Conservation (phyloP, 1,140 invertebrate genomes). For the Ostrea edulis region DNA sequence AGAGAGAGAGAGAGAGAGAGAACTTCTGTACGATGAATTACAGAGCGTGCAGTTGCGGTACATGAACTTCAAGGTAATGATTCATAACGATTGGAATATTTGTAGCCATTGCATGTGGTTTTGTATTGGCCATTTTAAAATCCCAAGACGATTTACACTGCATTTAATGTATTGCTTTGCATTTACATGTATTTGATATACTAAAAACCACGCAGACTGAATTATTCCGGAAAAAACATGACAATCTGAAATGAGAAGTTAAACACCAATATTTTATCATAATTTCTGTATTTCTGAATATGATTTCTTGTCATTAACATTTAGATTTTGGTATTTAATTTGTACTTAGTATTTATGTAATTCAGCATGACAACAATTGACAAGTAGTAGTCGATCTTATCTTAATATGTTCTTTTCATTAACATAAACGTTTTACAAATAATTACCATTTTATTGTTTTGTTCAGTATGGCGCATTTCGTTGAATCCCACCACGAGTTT, state of each 20-base stretch:
- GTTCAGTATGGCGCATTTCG: neutral
- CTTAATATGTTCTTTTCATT: neutral
- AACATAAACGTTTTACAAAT: slow-evolving; percentile 1
- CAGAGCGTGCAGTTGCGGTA: too few relatives aligned
- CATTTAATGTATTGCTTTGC: neutral
- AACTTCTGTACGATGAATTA: too few relatives aligned
- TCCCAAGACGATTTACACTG: neutral
- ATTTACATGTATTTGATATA: neutral
- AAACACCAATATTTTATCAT: slow-evolving; percentile 3
- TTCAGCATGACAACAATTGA: slow-evolving; percentile 13
- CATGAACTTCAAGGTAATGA: neutral
- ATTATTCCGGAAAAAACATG: neutral
- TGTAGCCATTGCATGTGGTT: too few relatives aligned
- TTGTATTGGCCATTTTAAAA: too few relatives aligned
- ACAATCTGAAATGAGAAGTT: neutral
- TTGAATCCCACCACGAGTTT: neutral
- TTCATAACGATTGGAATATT: neutral
- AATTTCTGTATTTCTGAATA: neutral
- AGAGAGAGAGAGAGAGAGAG: too few relatives aligned
- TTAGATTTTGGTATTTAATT: slow-evolving; percentile 13
- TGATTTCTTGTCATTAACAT: neutral
- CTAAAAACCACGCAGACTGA: neutral
- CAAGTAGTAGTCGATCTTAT: neutral
- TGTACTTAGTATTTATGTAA: neutral
- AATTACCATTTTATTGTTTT: neutral